Percentiles rank a stretch among this genome's conserved stretches.
These are phyloP conservation scores for Chaetorhynchus papuensis DNA, from an alignment of 2,113 vertebrate genomes.

Conservation along the genomic window DNA sequence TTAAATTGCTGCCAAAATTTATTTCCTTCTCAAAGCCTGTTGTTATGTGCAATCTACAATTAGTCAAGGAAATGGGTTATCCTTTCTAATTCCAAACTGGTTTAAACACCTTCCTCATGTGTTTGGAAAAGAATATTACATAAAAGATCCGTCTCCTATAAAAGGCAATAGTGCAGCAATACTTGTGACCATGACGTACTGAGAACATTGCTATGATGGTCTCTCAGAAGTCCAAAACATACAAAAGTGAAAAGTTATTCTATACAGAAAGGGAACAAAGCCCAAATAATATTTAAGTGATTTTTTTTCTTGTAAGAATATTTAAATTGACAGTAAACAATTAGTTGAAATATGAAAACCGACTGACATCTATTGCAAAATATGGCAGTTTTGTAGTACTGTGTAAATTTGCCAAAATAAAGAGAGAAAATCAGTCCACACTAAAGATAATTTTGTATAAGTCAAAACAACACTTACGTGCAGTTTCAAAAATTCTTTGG, in stretches of 20 bases:
- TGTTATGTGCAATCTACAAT: conserved; percentile 31
- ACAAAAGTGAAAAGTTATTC: neutral
- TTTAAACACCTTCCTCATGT: conserved; percentile 32
- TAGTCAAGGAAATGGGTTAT: conserved; percentile 57
- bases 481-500: neutral
- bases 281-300: neutral
- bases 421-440: neutral
- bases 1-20: conserved; percentile 52
- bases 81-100: conserved; percentile 34
- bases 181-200: neutral
- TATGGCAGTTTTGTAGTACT: neutral
- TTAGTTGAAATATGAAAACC: neutral
- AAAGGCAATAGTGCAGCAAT: neutral
- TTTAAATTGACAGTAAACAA: neutral
- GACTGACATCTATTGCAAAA: neutral
- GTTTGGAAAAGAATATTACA: neutral
- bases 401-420: neutral
- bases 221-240: neutral
- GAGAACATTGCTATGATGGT: neutral
- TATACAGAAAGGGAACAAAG: neutral
- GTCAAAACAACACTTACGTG: neutral
- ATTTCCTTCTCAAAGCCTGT: conserved; percentile 23
- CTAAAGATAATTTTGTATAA: neutral
- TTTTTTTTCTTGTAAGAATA: neutral
- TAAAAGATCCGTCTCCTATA: neutral